A percentile compares a stretch with the other conserved stretches of the same genome.
Evolutionary conservation across 2,888 invertebrate genomes (phyloP).

Genomic region (Seira sanloemensis): DNA sequence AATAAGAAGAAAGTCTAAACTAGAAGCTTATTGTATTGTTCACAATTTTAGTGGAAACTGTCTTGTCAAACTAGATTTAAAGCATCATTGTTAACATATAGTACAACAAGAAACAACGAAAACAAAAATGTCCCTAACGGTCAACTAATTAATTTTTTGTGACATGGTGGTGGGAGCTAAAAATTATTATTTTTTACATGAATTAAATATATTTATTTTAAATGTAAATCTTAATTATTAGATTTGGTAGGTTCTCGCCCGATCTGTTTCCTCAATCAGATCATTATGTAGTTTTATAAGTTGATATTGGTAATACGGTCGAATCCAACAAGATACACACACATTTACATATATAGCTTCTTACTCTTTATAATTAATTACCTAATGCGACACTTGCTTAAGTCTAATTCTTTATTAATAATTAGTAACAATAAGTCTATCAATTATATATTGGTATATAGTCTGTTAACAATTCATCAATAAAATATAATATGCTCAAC

Average conservation of each 20-base stretch:
- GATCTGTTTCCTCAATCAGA: neutral
- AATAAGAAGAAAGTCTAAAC: neutral
- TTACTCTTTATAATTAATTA: neutral
- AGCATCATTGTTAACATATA: conserved; percentile 48
- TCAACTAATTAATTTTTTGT: conserved; percentile 8
- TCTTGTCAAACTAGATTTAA: conserved; percentile 42
- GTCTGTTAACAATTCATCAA: neutral
- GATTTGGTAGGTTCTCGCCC: conserved; percentile 40
- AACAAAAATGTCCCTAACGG: neutral
- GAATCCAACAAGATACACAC: too few species aligned
- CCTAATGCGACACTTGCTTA: too few species aligned
- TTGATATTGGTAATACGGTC: neutral
- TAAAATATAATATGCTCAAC: neutral
- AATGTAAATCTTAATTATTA: too few species aligned
- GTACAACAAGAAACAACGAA: too few species aligned
- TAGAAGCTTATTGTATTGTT: conserved; percentile 13
- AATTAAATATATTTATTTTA: too few species aligned
- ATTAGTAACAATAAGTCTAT: neutral
- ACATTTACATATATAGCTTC: neutral
- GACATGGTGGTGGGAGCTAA: neutral
- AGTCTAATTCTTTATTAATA: too few species aligned
- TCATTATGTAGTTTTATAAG: neutral
- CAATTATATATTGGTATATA: neutral
- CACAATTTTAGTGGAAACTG: neutral
- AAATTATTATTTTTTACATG: conserved; percentile 28